A percentile compares a stretch with the other conserved stretches of the same genome.
Conservation (phyloP, 2,797 vertebrate genomes). For the Naso thynnoides region DNA sequence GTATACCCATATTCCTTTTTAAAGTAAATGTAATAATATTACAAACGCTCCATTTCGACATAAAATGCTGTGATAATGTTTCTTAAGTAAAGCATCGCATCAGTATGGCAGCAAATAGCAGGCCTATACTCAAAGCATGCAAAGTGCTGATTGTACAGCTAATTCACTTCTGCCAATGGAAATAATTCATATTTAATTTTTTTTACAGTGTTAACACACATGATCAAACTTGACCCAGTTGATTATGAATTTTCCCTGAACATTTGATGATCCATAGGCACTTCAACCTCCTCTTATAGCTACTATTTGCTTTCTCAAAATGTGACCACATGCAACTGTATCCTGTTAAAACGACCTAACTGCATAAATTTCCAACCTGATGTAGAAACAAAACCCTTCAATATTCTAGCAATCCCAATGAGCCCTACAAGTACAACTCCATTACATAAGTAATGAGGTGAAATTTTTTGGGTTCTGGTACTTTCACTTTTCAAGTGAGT, state of each 20-base stretch:
- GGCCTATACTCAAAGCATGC: background rate
- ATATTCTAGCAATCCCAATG: background rate
- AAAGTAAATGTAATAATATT: background rate
- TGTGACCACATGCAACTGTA: background rate
- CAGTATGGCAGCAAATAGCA: background rate
- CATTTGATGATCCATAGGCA: background rate
- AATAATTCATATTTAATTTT: background rate
- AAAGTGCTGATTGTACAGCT: background rate
- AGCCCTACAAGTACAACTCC: background rate
- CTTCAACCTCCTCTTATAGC: background rate
- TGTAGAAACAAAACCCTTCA: background rate
- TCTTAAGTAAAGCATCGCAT: no score
- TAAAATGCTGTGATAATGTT: no score
- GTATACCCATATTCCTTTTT: background rate
- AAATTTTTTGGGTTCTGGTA: background rate
- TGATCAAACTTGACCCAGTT: background rate
- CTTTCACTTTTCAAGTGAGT: no score
- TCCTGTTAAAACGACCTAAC: conserved; percentile 12
- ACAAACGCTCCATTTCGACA: no score
- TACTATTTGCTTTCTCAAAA: background rate
- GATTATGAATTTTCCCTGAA: background rate
- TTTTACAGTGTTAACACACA: background rate
- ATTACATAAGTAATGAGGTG: background rate
- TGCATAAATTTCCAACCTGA: conserved; percentile 3
- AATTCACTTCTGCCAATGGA: background rate